Evolutionary conservation across 2,888 invertebrate genomes (phyloP), one percentile per base, ranked within the genome.

Genomic region (Allygus modestus): DNA sequence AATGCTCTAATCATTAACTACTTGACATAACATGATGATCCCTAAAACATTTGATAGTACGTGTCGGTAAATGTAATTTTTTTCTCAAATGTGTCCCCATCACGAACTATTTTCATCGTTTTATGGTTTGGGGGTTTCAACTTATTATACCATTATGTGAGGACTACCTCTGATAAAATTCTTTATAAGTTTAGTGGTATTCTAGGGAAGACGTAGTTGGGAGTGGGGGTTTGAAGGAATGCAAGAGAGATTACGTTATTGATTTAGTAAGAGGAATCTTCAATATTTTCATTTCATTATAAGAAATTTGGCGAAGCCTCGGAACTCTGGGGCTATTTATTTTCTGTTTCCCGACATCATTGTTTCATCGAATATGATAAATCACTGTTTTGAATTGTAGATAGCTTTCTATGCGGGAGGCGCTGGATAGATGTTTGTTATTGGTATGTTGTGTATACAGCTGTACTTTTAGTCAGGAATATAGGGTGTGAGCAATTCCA

Each of bases 171-270:
- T 46, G 23, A 23, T 11, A 37, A 58, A 58, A 58, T 12, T 58
- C 58, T 58, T 58, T 23, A 58, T 58, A 58, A 58, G 58, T 23
- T 58, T 17, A 46, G 46, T 58, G 58, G 58, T 58, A 58, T 58
- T 58, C 12, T 58, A 23, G 17, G 58, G 23, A 58, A 58, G 58
- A 58, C 23, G 58, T 58, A 23, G 58, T 20, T 23, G 58, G 58
- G 58, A 23, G 58, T n/a, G 23, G 58, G 58, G 58, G 58, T 23
- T 58, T 23, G 23, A 23, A 58, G 58, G 58, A 58, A 58, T 58
- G 58, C 58, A 58, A 58, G 58, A 58, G 58, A 58, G 58, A 58
- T 58, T 58, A 58, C 58, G 58, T 58, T 58, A 58, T 58, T 58
- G 58, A 58, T 58, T 58, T 58, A 58, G 58, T 58, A 23, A 23